phyloP scores from a whole-genome alignment of 92 coral and sea anemone genomes.

The Zoanthus gigantus region DNA sequence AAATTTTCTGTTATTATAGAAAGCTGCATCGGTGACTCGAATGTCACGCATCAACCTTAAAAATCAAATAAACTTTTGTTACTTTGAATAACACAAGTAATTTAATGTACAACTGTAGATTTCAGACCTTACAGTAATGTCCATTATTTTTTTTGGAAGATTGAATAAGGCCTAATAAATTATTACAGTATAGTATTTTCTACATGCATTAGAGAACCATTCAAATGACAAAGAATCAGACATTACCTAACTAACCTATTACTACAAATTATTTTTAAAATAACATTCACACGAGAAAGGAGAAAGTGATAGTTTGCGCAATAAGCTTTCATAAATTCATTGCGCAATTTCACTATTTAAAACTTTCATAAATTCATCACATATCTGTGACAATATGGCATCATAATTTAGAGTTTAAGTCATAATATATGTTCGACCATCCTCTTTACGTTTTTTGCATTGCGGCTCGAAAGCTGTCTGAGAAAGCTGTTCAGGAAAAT shows the following conservation, averaged over 20 bases:
- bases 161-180: neutral
- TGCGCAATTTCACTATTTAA: neutral
- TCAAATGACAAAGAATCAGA: neutral
- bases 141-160: neutral
- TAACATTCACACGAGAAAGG: neutral
- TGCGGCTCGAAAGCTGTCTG: conserved; percentile 60
- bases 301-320: neutral
- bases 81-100: neutral
- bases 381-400: neutral
- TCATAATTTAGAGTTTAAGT: conserved; percentile 12
- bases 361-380: neutral
- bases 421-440: conserved; percentile 68
- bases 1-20: neutral
- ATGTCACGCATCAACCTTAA: neutral
- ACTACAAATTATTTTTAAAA: neutral
- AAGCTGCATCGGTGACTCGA: neutral
- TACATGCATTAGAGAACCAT: neutral
- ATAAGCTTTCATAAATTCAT: neutral
- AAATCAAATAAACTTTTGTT: too few relatives aligned
- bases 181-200: neutral
- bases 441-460: conserved; percentile 78
- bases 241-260: neutral
- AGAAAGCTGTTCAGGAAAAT: conserved; percentile 64
- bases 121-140: neutral
- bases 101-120: neutral